A percentile compares a stretch with the other conserved stretches of the same genome.
Evolutionary conservation across 92 coral and sea anemone genomes (phyloP).

Genomic region (Nematostella vectensis): DNA sequence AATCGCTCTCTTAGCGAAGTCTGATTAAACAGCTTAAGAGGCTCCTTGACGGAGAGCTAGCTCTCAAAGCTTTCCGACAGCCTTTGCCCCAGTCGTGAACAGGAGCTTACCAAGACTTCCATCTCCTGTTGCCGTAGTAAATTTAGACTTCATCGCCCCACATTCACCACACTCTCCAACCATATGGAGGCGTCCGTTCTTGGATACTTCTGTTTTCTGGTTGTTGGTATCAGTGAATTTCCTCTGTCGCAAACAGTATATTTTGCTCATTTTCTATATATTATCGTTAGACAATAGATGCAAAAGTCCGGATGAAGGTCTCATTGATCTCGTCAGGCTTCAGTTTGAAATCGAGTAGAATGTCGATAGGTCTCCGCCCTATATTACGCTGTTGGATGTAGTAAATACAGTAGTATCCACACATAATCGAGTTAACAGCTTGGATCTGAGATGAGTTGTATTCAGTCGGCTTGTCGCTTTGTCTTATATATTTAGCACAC

Average conservation of each 20-base stretch:
- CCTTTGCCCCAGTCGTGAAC: too few relatives aligned
- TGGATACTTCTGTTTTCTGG: neutral
- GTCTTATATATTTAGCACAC: neutral
- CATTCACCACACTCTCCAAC: neutral
- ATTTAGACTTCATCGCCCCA: neutral
- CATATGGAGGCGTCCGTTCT: neutral
- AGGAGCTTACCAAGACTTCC: neutral
- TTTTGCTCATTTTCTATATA: neutral
- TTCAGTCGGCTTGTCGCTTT: neutral
- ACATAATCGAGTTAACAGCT: neutral
- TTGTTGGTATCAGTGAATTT: neutral
- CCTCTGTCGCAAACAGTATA: neutral
- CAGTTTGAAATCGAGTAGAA: neutral
- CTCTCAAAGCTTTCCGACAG: too few relatives aligned
- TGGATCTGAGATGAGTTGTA: neutral
- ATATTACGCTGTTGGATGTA: neutral
- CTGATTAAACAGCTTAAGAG: too few relatives aligned
- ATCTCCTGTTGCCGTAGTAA: neutral
- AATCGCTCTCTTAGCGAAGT: too few relatives aligned
- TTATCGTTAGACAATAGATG: neutral
- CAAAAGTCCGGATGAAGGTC: neutral
- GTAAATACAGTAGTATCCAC: neutral
- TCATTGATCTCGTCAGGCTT: neutral
- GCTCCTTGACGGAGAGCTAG: too few relatives aligned
- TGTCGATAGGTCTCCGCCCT: neutral